Conservation (phyloP, 2,888 invertebrate genomes). For the Parthenolecanium corni region DNA sequence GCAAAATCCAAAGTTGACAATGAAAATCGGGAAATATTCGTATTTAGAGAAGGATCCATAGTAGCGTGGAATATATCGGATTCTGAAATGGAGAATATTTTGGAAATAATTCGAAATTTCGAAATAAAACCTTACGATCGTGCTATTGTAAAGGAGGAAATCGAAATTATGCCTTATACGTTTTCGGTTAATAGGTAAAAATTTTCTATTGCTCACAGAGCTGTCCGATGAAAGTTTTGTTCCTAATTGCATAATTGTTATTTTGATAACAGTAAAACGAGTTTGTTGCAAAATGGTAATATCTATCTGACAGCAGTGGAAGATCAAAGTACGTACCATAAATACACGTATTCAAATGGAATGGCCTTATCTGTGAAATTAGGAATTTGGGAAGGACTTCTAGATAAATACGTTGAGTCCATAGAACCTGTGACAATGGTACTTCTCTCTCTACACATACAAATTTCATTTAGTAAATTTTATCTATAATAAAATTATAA, state of each 20-base stretch:
- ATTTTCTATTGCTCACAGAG: background rate
- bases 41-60: conserved; percentile 80
- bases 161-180: conserved; percentile 71
- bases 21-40: conserved; percentile 74
- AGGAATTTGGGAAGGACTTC: conserved; percentile 82
- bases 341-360: conserved; percentile 90
- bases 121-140: conserved; percentile 59
- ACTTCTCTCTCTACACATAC: conserved; percentile 3
- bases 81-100: conserved; percentile 61
- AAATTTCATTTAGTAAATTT: too few relatives aligned
- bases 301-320: conserved; percentile 48
- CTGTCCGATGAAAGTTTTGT: background rate
- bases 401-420: conserved; percentile 71
- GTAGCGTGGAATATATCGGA: conserved; percentile 85
- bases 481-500: background rate
- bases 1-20: conserved; percentile 67
- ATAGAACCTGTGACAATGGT: conserved; percentile 65
- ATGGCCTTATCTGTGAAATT: conserved; percentile 87
- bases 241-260: background rate
- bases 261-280: conserved; percentile 38
- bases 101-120: conserved; percentile 57
- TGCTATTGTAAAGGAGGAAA: conserved; percentile 59
- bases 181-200: conserved; percentile 40
- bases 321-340: conserved; percentile 53
- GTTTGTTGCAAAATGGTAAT: conserved; percentile 41